A percentile compares a stretch with the other conserved stretches of the same genome.
phyloP scores from a whole-genome alignment of 2,113 vertebrate species.

The Paramormyrops kingsleyae region DNA sequence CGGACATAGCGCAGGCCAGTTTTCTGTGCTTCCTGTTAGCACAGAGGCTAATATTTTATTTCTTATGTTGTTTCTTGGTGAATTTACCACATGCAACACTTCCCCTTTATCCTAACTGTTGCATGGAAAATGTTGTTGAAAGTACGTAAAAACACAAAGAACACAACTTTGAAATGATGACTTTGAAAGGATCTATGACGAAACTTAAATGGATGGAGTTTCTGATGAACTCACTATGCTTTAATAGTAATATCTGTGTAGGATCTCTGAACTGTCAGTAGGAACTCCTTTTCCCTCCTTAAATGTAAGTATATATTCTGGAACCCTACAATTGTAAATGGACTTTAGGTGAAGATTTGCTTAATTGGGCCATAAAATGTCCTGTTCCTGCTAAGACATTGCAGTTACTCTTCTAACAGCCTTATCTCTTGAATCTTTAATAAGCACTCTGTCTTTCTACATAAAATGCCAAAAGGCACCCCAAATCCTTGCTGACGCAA shows the following conservation, averaged over 20 bases:
- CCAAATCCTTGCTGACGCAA: not conserved
- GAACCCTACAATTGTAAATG: not conserved
- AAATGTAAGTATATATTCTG: not conserved
- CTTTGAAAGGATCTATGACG: not conserved
- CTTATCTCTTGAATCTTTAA: not conserved
- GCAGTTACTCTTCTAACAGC: not conserved
- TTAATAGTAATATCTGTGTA: not conserved
- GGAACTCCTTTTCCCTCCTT: not conserved
- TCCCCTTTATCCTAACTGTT: not conserved
- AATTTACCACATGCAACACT: not conserved
- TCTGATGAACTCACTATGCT: not conserved
- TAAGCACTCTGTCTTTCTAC: not conserved
- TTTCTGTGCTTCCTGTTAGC: not conserved
- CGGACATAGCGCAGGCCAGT: not conserved
- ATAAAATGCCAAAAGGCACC: not conserved
- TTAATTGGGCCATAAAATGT: not conserved
- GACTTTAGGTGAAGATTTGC: not conserved
- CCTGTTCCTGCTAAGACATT: not conserved
- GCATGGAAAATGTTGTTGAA: not conserved
- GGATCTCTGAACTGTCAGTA: not conserved
- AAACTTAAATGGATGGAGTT: not conserved
- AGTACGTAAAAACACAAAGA: not conserved
- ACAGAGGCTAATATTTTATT: not conserved
- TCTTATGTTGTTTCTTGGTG: not conserved
- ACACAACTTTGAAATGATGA: not conserved